These are phyloP conservation scores for Clarias batrachus DNA, from an alignment of 2,113 vertebrate species.

Conservation along the genomic window DNA sequence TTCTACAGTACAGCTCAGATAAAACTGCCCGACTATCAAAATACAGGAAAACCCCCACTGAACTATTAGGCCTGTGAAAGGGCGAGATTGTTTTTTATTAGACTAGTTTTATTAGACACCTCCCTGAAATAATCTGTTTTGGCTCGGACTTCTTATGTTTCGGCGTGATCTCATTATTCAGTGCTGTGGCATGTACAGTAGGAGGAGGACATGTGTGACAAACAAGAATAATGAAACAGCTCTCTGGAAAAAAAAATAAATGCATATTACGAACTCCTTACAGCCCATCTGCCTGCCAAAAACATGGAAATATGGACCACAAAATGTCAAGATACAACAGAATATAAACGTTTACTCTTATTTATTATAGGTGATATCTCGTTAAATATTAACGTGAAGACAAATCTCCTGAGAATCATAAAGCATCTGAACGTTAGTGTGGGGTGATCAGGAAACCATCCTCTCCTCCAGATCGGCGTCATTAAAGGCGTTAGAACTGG, in stretches of 20 bases:
- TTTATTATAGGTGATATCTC: background rate
- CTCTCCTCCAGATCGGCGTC: conserved; percentile 47
- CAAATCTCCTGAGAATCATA: background rate
- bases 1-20: conserved; percentile 68
- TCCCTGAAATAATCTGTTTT: conserved; percentile 44
- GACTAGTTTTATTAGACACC: conserved; percentile 50
- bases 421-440: background rate
- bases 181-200: conserved; percentile 1
- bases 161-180: conserved; percentile 50
- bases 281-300: background rate
- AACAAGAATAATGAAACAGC: conserved; percentile 14
- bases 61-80: conserved; percentile 59
- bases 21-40: conserved; percentile 63
- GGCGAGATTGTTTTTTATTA: conserved; percentile 61
- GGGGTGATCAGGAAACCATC: background rate
- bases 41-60: conserved; percentile 70
- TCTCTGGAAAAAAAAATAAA: background rate
- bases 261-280: background rate
- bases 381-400: background rate
- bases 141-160: conserved; percentile 23
- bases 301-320: background rate
- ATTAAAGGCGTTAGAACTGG: conserved; percentile 21
- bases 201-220: conserved; percentile 20
- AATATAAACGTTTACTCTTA: conserved; percentile 1
- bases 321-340: background rate